Evolutionary conservation across 64 coral and sea anemone species (phyloP), one percentile per base, ranked within the genome.

Genomic region (Catalaphyllia jardinei): DNA sequence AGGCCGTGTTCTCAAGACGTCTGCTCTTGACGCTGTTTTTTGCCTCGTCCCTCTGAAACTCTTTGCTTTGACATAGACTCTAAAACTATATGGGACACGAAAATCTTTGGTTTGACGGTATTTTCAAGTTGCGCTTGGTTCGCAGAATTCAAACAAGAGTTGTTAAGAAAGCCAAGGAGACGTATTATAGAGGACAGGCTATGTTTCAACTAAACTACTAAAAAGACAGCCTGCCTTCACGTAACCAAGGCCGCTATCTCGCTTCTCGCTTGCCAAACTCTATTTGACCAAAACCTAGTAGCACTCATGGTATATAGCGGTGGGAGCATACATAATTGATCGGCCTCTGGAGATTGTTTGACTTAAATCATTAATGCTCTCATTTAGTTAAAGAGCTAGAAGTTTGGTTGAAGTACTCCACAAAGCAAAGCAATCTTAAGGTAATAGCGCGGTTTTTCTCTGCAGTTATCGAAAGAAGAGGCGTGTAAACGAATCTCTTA

Each of bases 181-280:
- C 19, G 81, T 20, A 0, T 10, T 85, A 7, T 4, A 71, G 19
- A 15, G 3, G 62, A 64, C 63, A 33, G 63, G 63, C 81, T 67
- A 85, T 85, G 39, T 63, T 85, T 16, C 81, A n/a, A 85, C 81
- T 85, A 85, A 33, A 85, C 81, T 85, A 85, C 81, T 85, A 10
- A 16, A 29, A 18, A 63, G 81, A 69, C 13, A 85, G 81, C 81
- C 81, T 35, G 62, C 35, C 81, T 10, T 50, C n/a, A 71, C 81
- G 7, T 71, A 25, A 17, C 42, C 35, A 71, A 16, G 20, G 30
- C 22, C 81, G 22, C 31, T 85, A 11, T 19, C 11, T 85, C 38
- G 62, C 65, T 29, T 85, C n/a, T 71, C 63, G 69, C 30, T 17
- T 13, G n/a, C 62, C 33, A 11, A 35, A 49, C 62, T 51, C 24